Percentiles rank a stretch among this genome's conserved stretches.
Conservation (phyloP, 2,113 vertebrate species). For the Microtus ochrogaster region DNA sequence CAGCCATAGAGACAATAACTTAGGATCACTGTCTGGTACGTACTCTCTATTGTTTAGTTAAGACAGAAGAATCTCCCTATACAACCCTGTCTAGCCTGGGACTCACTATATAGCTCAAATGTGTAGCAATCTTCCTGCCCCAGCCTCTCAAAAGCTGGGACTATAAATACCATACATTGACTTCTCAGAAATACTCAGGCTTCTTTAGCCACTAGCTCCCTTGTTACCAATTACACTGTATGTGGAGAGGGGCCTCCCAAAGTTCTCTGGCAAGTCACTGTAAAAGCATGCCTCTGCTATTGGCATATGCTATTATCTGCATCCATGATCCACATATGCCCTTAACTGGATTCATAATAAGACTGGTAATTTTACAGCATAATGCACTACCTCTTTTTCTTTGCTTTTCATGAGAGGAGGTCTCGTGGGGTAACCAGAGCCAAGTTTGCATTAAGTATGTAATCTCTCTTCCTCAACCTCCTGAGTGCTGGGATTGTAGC, state of each 20-base stretch:
- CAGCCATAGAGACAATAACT: not conserved
- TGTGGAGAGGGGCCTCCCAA: not conserved
- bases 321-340: not conserved
- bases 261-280: not conserved
- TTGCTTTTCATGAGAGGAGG: not conserved
- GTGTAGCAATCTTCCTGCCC: not conserved
- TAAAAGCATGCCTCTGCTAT: not conserved
- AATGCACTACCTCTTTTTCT: not conserved
- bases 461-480: not conserved
- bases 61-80: not conserved
- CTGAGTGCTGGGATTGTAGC: not conserved
- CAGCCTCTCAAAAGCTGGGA: not conserved
- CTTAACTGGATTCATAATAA: not conserved
- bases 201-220: not conserved
- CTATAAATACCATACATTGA: not conserved
- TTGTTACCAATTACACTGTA: not conserved
- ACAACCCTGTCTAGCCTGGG: not conserved
- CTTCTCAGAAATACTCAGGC: slow-evolving; percentile 20
- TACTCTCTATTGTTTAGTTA: not conserved
- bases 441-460: not conserved
- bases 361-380: not conserved
- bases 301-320: not conserved
- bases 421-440: no score
- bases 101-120: not conserved
- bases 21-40: not conserved